phyloP scores from a whole-genome alignment of 2,797 vertebrate genomes.

The Aplochiton taeniatus region DNA sequence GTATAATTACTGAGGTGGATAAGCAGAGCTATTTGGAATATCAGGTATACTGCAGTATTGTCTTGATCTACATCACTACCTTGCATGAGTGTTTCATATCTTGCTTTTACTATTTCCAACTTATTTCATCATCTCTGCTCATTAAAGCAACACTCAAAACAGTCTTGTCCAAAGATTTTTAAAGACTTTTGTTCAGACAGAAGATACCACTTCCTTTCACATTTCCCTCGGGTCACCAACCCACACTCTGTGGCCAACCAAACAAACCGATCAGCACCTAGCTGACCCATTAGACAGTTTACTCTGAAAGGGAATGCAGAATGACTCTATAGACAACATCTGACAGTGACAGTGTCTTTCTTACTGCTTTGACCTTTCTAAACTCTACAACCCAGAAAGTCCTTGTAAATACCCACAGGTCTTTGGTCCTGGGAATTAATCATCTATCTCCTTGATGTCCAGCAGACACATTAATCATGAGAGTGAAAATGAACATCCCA shows the following conservation, averaged over 20 bases:
- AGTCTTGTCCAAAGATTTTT: no score
- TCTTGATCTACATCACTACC: no score
- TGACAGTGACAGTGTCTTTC: slow-evolving; percentile 48
- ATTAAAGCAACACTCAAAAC: no score
- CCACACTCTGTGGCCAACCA: not conserved
- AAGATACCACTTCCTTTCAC: no score
- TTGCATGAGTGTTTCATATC: no score
- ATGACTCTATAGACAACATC: slow-evolving; percentile 44
- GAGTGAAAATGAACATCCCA: slow-evolving; percentile 52
- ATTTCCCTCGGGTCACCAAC: no score
- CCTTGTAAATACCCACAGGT: slow-evolving; percentile 59
- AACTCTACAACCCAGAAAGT: slow-evolving; percentile 54
- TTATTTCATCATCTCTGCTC: no score
- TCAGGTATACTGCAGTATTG: no score
- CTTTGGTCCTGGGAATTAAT: slow-evolving; percentile 63
- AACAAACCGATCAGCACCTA: not conserved
- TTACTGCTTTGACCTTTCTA: slow-evolving; percentile 67
- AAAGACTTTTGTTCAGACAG: no score
- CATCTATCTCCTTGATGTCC: slow-evolving; percentile 61
- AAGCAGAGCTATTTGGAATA: no score
- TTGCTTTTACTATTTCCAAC: no score
- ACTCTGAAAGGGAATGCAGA: slow-evolving; percentile 33
- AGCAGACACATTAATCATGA: slow-evolving; percentile 53
- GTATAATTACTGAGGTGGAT: no score
- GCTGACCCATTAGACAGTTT: not conserved